Conservation (phyloP, 1,140 invertebrate species). For the Euborellia annulipes region DNA sequence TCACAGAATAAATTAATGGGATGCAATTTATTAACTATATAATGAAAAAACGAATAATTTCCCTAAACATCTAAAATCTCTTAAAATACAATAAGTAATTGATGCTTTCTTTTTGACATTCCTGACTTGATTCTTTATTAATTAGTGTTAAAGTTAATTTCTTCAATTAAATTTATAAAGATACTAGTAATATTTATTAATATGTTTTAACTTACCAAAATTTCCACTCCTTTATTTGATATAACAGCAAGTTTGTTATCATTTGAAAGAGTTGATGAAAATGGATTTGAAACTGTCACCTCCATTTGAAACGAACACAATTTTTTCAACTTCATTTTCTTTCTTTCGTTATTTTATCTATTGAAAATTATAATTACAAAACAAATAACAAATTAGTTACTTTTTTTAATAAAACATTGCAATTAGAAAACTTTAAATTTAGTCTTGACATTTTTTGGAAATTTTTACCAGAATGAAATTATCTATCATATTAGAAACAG, state of each 20-base stretch:
- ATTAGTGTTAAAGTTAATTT: background rate
- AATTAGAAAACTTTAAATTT: too few relatives aligned
- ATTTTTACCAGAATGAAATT: too few relatives aligned
- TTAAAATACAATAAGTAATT: background rate
- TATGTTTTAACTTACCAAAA: slow-evolving; percentile 23
- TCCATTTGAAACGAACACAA: too few relatives aligned
- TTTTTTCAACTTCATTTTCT: background rate
- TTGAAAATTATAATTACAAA: too few relatives aligned
- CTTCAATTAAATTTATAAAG: background rate
- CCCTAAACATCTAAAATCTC: background rate
- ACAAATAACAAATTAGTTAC: too few relatives aligned
- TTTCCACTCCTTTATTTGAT: slow-evolving; percentile 24
- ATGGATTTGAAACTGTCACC: slow-evolving; percentile 15
- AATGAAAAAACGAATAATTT: background rate
- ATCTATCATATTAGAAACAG: too few relatives aligned
- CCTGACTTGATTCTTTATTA: background rate
- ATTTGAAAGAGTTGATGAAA: slow-evolving; percentile 26
- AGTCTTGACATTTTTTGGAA: too few relatives aligned
- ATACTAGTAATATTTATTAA: background rate
- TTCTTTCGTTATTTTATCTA: too few relatives aligned
- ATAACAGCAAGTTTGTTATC: slow-evolving; percentile 28
- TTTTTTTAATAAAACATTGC: too few relatives aligned
- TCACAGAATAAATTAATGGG: too few relatives aligned
- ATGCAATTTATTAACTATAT: too few relatives aligned
- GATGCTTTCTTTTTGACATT: background rate